phyloP scores from a whole-genome alignment of 2,113 vertebrate genomes.

The Calidris pugnax region DNA sequence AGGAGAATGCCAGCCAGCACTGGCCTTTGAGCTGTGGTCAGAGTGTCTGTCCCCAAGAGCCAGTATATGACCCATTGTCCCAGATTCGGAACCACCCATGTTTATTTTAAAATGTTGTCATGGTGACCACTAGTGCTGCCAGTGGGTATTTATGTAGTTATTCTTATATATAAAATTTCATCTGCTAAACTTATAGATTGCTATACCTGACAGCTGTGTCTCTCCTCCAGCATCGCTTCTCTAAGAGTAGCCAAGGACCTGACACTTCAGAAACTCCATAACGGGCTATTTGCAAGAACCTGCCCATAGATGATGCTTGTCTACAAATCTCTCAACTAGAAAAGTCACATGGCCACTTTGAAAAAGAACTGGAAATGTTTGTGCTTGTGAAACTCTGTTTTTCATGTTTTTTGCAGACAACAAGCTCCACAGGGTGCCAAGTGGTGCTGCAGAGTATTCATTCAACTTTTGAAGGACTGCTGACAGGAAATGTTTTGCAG shows the following conservation, averaged over 20 bases:
- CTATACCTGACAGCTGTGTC: background rate
- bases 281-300: background rate
- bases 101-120: background rate
- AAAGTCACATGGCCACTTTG: rapidly evolving
- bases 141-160: background rate
- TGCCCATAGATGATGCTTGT: background rate
- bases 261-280: background rate
- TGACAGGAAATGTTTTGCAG: background rate
- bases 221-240: background rate
- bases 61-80: rapidly evolving
- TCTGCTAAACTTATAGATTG: background rate
- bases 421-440: rapidly evolving
- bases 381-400: background rate
- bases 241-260: background rate
- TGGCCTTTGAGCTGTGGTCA: background rate
- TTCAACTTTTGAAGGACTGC: background rate
- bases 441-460: background rate
- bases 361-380: background rate
- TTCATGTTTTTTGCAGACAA: background rate
- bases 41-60: background rate
- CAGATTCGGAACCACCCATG: background rate
- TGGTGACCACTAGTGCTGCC: background rate
- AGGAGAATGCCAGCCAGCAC: background rate
- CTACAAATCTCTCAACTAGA: background rate
- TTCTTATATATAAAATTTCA: background rate